A percentile compares a stretch with the other conserved stretches of the same genome.
These are phyloP conservation scores for Diarsia dahlii DNA, from an alignment of 2,888 invertebrate species.

Conservation along the genomic window DNA sequence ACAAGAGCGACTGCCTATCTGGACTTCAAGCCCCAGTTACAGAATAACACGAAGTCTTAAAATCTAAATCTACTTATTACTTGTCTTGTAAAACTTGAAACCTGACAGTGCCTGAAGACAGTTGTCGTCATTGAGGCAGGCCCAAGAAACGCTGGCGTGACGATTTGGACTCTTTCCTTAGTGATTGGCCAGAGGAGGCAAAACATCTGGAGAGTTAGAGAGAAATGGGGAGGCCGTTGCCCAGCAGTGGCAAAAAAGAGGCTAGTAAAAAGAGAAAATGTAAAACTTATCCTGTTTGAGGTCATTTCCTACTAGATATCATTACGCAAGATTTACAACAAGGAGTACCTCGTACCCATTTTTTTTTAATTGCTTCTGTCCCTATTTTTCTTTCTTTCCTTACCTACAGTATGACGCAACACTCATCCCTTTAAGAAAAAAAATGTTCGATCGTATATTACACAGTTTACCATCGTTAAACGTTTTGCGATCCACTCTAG, in stretches of 20 bases:
- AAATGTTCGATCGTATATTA: constrained; percentile 55
- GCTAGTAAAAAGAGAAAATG: too few relatives aligned
- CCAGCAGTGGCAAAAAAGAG: too few relatives aligned
- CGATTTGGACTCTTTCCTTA: too few relatives aligned
- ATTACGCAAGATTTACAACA: background rate
- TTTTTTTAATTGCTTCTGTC: background rate
- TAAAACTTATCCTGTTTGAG: background rate
- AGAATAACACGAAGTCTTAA: background rate
- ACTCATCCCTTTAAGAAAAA: constrained; percentile 34
- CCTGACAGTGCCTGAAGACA: too few relatives aligned
- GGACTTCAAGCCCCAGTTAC: background rate
- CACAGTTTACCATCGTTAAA: constrained; percentile 62
- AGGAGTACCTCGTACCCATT: background rate
- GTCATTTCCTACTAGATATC: background rate
- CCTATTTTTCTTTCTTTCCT: background rate
- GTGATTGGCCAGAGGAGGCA: too few relatives aligned
- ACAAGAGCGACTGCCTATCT: background rate
- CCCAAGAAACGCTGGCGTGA: too few relatives aligned
- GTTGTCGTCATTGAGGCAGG: too few relatives aligned
- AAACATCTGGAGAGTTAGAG: too few relatives aligned
- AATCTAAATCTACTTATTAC: background rate
- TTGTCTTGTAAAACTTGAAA: too few relatives aligned
- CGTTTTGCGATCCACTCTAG: constrained; percentile 67
- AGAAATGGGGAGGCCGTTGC: too few relatives aligned
- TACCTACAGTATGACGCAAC: constrained; percentile 6